phyloP scores from a whole-genome alignment of 2,888 invertebrate species.

The Periphyllus acericola region DNA sequence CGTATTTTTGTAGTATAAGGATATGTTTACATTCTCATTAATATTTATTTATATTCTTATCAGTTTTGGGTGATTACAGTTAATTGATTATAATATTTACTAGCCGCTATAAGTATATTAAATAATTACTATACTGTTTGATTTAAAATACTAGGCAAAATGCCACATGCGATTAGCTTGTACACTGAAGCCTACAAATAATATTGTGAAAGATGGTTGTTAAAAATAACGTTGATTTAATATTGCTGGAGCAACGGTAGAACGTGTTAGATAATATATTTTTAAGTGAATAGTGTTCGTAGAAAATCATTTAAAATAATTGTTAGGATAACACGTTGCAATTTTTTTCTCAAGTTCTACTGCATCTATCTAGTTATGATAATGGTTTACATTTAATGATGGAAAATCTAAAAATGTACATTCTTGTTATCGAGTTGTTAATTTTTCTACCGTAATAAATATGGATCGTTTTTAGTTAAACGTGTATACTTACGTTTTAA shows the following conservation, averaged over 20 bases:
- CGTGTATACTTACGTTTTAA: not conserved
- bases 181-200: not conserved
- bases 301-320: not conserved
- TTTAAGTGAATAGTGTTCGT: no score
- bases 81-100: no score
- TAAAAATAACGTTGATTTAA: not conserved
- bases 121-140: not conserved
- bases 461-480: not conserved
- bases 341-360: not conserved
- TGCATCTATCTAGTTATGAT: no score
- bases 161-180: not conserved
- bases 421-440: not conserved
- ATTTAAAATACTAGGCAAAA: not conserved
- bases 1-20: not conserved
- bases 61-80: not conserved
- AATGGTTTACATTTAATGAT: not conserved
- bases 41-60: conserved; percentile 14
- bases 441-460: not conserved
- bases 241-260: no score
- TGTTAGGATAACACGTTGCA: no score
- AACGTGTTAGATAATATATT: no score
- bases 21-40: conserved; percentile 31
- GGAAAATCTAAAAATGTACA: not conserved
- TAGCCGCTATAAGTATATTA: not conserved
- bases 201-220: no score